phyloP scores from a whole-genome alignment of 2,113 vertebrate genomes.

The Rana temporaria region DNA sequence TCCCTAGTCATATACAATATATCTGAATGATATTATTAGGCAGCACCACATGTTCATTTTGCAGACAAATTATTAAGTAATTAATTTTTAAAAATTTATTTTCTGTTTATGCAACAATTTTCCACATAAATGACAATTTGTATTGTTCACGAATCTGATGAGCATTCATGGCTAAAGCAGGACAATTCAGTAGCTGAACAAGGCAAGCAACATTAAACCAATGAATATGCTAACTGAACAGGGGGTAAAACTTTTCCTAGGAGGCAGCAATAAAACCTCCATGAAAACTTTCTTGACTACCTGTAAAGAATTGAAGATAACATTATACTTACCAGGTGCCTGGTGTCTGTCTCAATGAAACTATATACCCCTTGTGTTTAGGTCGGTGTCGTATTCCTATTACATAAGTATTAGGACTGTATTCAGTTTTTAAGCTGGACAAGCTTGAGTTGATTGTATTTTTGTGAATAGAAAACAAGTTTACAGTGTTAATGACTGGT shows the following conservation, averaged over 20 bases:
- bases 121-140: too few species aligned
- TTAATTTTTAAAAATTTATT: too few species aligned
- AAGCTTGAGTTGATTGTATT: slow-evolving; percentile 17
- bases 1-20: too few species aligned
- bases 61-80: too few species aligned
- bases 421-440: neutral
- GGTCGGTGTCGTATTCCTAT: slow-evolving; percentile 38
- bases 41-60: too few species aligned
- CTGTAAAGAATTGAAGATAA: slow-evolving; percentile 1
- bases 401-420: slow-evolving; percentile 19
- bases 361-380: slow-evolving; percentile 17
- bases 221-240: neutral
- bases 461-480: slow-evolving; percentile 15
- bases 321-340: slow-evolving; percentile 51
- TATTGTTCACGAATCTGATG: too few species aligned
- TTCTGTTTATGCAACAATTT: too few species aligned
- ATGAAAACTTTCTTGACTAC: slow-evolving; percentile 8
- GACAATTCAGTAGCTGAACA: too few species aligned
- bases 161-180: too few species aligned
- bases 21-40: too few species aligned
- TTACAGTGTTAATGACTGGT: slow-evolving; percentile 39
- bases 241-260: neutral
- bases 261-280: neutral
- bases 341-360: slow-evolving; percentile 45
- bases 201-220: neutral